These are phyloP conservation scores for Aegithalos caudatus DNA, from an alignment of 2,113 vertebrate species.

Conservation along the genomic window DNA sequence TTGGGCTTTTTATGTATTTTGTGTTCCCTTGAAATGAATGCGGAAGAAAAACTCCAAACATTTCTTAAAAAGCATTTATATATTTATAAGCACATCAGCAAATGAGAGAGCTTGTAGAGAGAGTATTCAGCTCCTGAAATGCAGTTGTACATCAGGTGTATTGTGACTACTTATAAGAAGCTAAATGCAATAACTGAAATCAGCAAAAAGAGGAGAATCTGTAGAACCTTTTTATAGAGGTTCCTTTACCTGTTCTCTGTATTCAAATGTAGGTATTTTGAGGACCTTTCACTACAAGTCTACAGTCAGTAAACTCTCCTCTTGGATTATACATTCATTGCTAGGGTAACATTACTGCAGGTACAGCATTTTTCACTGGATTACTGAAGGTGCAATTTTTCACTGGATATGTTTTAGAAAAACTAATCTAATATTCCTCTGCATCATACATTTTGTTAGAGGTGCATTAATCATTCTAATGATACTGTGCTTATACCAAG, in stretches of 20 bases:
- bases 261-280: not conserved
- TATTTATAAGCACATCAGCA: rapidly evolving
- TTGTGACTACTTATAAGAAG: rapidly evolving
- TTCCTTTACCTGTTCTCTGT: not conserved
- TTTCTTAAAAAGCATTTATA: not conserved
- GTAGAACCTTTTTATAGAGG: not conserved
- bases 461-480: not conserved
- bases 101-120: not conserved
- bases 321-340: not conserved
- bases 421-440: not conserved
- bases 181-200: not conserved
- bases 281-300: not conserved
- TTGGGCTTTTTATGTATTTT: not conserved
- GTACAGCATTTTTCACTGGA: not conserved
- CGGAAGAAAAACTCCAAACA: not conserved
- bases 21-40: not conserved
- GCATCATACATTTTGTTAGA: not conserved
- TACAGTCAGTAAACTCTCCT: not conserved
- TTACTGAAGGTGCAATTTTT: not conserved
- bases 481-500: not conserved
- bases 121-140: not conserved
- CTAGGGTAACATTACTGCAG: not conserved
- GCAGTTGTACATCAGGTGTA: not conserved
- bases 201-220: not conserved
- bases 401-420: not conserved